Evolutionary conservation across 2,888 invertebrate species (phyloP).

Genomic region (Eupithecia centaureata): DNA sequence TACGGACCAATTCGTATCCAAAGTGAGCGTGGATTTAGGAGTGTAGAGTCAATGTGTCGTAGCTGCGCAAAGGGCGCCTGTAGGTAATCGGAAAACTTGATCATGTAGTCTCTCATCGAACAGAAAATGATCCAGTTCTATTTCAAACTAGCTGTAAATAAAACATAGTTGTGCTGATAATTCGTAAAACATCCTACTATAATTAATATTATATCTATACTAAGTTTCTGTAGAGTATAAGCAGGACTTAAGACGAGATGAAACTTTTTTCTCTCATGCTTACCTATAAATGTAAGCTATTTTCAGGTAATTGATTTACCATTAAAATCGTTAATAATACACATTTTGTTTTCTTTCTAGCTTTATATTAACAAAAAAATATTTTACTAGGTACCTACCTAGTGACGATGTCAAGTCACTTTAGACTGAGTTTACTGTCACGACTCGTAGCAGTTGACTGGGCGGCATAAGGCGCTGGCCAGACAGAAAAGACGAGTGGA

Average conservation of each 20-base stretch:
- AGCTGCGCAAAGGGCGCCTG: not conserved
- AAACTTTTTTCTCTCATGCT: slow-evolving; percentile 31
- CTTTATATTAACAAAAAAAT: not conserved
- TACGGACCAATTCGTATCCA: no score
- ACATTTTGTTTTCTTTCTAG: slow-evolving; percentile 27
- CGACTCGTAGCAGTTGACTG: not conserved
- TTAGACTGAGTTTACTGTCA: not conserved
- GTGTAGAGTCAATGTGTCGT: no score
- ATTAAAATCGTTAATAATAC: slow-evolving; percentile 41
- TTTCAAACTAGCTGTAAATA: slow-evolving; percentile 37
- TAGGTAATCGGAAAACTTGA: not conserved
- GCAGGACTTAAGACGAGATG: slow-evolving; percentile 38
- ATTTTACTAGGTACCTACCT: not conserved
- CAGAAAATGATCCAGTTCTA: slow-evolving; percentile 20
- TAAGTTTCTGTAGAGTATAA: slow-evolving; percentile 28
- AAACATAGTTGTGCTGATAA: not conserved
- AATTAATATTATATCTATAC: slow-evolving; percentile 1
- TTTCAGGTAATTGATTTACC: slow-evolving; percentile 45
- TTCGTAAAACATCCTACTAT: slow-evolving; percentile 3
- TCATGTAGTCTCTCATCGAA: not conserved
- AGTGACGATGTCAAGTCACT: not conserved
- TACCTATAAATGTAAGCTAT: slow-evolving; percentile 38
- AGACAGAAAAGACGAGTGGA: no score
- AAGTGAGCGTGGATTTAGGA: no score
- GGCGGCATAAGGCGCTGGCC: not conserved